A percentile compares a stretch with the other conserved stretches of the same genome.
These are phyloP conservation scores for Electrophaes corylata DNA, from an alignment of 2,888 invertebrate genomes.

Conservation along the genomic window DNA sequence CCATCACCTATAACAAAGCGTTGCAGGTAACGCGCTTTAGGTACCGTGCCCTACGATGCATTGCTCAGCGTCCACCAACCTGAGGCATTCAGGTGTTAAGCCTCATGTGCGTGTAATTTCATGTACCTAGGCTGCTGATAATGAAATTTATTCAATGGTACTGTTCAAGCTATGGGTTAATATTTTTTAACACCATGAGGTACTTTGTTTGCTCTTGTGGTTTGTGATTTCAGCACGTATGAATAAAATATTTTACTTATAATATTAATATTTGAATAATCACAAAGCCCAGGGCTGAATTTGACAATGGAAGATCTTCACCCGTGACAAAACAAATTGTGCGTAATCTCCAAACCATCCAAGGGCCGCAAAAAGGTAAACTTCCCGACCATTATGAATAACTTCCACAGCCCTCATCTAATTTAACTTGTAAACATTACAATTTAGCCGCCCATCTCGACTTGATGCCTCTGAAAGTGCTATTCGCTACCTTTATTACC, in stretches of 20 bases:
- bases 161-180: neutral
- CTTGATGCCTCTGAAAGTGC: conserved; percentile 73
- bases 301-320: conserved; percentile 21
- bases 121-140: too few relatives aligned
- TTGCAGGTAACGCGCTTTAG: too few relatives aligned
- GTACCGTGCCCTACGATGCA: too few relatives aligned
- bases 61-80: too few relatives aligned
- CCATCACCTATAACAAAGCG: too few relatives aligned
- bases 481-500: conserved; percentile 69
- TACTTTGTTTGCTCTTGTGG: neutral
- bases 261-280: conserved; percentile 9
- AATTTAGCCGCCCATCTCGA: conserved; percentile 74
- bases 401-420: conserved; percentile 71
- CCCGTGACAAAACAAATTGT: conserved; percentile 59
- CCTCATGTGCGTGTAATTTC: too few relatives aligned
- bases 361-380: conserved; percentile 66
- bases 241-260: neutral
- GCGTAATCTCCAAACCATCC: conserved; percentile 56
- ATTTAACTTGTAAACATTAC: conserved; percentile 82
- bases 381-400: conserved; percentile 65
- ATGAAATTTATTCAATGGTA: too few relatives aligned
- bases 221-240: neutral
- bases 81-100: too few relatives aligned
- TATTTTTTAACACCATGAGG: neutral
- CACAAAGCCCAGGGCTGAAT: neutral